Evolutionary conservation across 2,888 invertebrate genomes (phyloP).

Genomic region (Herminia tarsipennalis): DNA sequence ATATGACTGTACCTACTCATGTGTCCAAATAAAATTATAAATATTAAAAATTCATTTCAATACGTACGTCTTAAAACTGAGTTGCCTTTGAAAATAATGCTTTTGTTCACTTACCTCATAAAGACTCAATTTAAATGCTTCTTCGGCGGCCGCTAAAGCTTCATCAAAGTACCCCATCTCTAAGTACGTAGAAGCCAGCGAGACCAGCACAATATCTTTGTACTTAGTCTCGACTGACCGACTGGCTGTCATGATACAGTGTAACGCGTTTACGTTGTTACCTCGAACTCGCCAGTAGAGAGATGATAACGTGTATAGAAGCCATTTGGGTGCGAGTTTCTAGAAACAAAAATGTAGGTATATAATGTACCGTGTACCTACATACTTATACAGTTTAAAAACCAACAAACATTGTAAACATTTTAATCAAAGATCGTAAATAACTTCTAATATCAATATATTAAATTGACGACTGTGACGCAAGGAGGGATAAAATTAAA

Average conservation of each 20-base stretch:
- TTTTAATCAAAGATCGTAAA: too few relatives aligned
- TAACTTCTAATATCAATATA: too few relatives aligned
- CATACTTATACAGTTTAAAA: too few relatives aligned
- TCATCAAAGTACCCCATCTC: conserved; percentile 88
- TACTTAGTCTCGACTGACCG: conserved; percentile 73
- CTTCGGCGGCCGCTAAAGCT: conserved; percentile 85
- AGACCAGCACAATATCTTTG: conserved; percentile 88
- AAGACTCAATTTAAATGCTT: conserved; percentile 86
- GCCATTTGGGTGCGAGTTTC: conserved; percentile 91
- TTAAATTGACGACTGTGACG: conserved; percentile 11
- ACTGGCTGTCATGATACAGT: conserved; percentile 88
- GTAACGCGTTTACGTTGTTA: conserved; percentile 88
- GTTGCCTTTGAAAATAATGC: not conserved
- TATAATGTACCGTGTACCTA: too few relatives aligned
- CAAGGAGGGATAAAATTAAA: too few relatives aligned
- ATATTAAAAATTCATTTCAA: too few relatives aligned
- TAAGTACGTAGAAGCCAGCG: conserved; percentile 89
- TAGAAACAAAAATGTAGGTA: too few relatives aligned
- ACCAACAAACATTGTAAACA: too few relatives aligned
- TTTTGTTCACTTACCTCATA: conserved; percentile 85
- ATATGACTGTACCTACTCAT: too few relatives aligned
- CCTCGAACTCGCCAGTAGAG: conserved; percentile 92
- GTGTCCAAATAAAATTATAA: too few relatives aligned
- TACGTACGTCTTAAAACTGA: not conserved
- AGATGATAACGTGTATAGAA: conserved; percentile 89